Conservation (phyloP, 2,113 vertebrate genomes). For the Pionites leucogaster region DNA sequence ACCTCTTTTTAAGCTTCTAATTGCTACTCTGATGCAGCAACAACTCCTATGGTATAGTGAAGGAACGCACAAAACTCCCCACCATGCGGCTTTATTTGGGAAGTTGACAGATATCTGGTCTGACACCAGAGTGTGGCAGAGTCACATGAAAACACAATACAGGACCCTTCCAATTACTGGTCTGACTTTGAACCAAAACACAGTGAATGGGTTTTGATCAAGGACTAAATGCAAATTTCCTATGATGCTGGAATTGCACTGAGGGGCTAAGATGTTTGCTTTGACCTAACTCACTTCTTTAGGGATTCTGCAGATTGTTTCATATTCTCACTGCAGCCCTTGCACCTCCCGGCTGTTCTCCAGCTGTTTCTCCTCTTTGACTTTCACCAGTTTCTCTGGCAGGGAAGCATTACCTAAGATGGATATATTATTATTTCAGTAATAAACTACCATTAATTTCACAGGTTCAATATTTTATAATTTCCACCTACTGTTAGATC, state of each 20-base stretch:
- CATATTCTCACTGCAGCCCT: not conserved
- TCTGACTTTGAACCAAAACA: not conserved
- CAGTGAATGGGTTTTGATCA: not conserved
- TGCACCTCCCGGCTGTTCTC: not conserved
- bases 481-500: not conserved
- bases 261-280: not conserved
- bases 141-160: fast-evolving
- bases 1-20: not conserved
- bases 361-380: not conserved
- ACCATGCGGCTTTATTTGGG: not conserved
- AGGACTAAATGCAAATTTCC: not conserved
- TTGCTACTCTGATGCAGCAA: not conserved
- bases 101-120: fast-evolving
- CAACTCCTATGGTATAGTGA: not conserved
- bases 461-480: not conserved
- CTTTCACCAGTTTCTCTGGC: not conserved
- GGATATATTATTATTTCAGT: not conserved
- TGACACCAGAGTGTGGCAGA: not conserved
- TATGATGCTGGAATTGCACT: not conserved
- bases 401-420: not conserved
- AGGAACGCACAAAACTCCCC: not conserved
- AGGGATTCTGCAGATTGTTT: not conserved
- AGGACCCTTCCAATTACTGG: not conserved
- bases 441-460: not conserved
- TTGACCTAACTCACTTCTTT: not conserved